These are phyloP conservation scores for Metallyticus violacea DNA, from an alignment of 2,888 invertebrate genomes.

Conservation along the genomic window DNA sequence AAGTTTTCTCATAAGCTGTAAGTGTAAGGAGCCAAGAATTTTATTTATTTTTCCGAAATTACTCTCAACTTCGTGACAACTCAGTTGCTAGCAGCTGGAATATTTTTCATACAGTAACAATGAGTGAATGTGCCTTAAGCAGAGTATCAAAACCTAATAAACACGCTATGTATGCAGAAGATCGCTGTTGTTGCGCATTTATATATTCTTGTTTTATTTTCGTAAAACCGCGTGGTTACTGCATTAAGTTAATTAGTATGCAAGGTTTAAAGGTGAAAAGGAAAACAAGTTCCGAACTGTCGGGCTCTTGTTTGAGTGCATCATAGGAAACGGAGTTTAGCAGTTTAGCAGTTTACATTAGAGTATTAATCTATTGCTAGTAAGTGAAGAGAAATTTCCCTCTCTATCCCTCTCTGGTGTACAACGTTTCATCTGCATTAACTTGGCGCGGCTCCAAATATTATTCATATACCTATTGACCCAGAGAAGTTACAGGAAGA, in stretches of 20 bases:
- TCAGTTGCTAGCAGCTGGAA: too few species aligned
- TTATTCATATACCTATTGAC: too few species aligned
- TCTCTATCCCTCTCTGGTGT: background rate
- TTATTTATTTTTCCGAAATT: too few species aligned
- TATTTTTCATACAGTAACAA: too few species aligned
- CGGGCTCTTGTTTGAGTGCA: background rate
- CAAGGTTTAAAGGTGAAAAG: background rate
- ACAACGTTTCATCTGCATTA: too few species aligned
- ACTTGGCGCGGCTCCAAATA: background rate
- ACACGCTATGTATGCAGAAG: background rate
- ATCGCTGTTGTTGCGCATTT: too few species aligned
- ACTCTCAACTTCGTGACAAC: too few species aligned
- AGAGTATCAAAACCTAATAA: background rate
- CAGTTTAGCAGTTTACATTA: background rate
- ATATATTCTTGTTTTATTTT: background rate
- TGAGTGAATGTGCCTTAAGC: background rate
- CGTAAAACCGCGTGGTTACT: background rate
- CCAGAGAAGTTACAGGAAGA: too few species aligned
- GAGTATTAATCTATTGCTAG: too few species aligned
- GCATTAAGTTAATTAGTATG: background rate
- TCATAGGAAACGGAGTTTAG: background rate
- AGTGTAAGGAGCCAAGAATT: too few species aligned
- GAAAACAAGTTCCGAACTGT: background rate
- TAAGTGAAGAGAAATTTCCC: too few species aligned
- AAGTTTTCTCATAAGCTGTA: too few species aligned